Conservation (phyloP, 2,113 vertebrate genomes). For the Casuarius casuarius region DNA sequence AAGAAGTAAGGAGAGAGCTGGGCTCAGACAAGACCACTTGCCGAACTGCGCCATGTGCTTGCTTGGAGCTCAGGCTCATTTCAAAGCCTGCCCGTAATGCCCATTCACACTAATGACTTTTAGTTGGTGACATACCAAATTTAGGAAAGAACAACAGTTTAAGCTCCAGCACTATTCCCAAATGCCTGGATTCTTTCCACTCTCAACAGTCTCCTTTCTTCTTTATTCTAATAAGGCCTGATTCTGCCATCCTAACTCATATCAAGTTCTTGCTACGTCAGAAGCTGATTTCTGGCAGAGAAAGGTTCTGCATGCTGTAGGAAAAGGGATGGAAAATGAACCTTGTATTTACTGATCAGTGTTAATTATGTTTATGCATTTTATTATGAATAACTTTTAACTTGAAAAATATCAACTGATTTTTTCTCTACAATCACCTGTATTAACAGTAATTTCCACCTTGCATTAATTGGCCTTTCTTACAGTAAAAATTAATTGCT, state of each 20-base stretch:
- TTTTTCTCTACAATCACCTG: background rate
- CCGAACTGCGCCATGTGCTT: rapidly evolving
- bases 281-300: background rate
- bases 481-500: background rate
- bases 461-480: background rate
- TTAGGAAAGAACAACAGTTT: background rate
- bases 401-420: background rate
- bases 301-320: background rate
- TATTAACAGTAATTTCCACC: background rate
- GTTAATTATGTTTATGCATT: background rate
- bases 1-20: background rate
- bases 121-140: background rate
- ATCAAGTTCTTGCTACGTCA: background rate
- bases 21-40: background rate
- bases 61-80: background rate
- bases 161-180: background rate
- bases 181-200: background rate
- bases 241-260: background rate
- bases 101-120: background rate
- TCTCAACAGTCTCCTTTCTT: background rate
- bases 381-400: background rate
- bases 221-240: background rate
- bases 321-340: background rate
- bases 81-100: background rate
- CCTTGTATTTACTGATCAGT: background rate